A percentile compares a stretch with the other conserved stretches of the same genome.
Conservation (phyloP, 2,888 invertebrate genomes). For the Bellardia bayeri region DNA sequence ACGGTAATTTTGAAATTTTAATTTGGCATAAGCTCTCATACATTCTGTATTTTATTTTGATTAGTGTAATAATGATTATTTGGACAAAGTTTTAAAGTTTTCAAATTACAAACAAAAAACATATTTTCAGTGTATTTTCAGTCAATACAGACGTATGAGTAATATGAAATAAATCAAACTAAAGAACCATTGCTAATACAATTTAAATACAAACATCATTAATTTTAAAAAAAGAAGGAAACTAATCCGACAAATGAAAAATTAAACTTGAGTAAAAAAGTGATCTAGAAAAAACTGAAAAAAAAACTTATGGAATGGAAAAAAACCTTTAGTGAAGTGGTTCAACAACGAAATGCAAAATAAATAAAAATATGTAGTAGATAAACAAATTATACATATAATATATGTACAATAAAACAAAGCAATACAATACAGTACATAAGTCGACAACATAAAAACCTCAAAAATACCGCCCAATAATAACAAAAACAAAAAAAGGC, state of each 20-base stretch:
- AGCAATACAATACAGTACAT: neutral
- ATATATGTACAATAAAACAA: slow-evolving; percentile 30
- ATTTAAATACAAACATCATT: neutral
- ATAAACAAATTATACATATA: slow-evolving; percentile 4
- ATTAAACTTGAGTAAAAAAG: neutral
- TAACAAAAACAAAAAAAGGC: slow-evolving; percentile 36
- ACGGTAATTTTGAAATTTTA: too few relatives aligned
- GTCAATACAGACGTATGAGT: neutral
- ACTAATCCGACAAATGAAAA: slow-evolving; percentile 16
- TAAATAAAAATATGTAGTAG: slow-evolving; percentile 11
- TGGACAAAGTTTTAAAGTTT: neutral
- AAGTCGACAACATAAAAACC: slow-evolving; percentile 55
- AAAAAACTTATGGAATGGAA: neutral
- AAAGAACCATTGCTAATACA: neutral
- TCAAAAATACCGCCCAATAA: slow-evolving; percentile 71
- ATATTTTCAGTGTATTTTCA: neutral
- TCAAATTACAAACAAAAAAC: neutral
- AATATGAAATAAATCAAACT: slow-evolving; percentile 28
- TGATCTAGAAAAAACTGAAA: neutral
- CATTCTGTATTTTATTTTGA: too few relatives aligned
- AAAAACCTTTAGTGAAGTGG: slow-evolving; percentile 10
- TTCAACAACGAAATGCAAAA: slow-evolving; percentile 20
- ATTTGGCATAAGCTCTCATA: too few relatives aligned
- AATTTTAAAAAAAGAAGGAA: neutral
- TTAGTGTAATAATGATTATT: too few relatives aligned